Percentiles rank a stretch among this genome's conserved stretches.
Conservation (phyloP, 2,113 vertebrate genomes). For the Pteruthius melanotis region DNA sequence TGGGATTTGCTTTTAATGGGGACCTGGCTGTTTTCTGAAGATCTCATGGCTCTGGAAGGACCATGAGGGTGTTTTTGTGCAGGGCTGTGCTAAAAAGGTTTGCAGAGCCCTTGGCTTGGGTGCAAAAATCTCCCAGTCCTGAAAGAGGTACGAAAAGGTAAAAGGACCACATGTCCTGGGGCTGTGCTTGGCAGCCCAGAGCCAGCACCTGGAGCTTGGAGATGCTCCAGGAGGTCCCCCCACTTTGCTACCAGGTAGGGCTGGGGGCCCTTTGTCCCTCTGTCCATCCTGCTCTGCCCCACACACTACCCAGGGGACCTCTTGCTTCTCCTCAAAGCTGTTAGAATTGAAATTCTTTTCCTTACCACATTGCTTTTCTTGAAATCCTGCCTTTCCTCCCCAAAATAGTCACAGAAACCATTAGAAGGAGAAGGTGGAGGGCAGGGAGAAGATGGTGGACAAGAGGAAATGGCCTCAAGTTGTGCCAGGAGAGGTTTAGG, state of each 20-base stretch:
- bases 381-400: background rate
- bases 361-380: background rate
- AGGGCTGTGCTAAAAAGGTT: background rate
- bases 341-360: background rate
- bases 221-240: background rate
- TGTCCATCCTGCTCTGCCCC: background rate
- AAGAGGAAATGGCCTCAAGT: background rate
- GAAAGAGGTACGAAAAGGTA: background rate
- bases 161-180: background rate
- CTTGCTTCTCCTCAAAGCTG: background rate
- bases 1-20: constrained; percentile 19
- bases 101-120: background rate
- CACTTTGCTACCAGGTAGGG: background rate
- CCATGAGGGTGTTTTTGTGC: background rate
- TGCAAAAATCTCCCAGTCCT: background rate
- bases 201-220: background rate
- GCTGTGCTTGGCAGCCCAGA: background rate
- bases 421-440: background rate
- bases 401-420: background rate
- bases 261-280: background rate
- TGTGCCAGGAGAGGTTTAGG: background rate
- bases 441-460: background rate
- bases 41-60: background rate
- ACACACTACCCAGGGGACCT: rapidly evolving
- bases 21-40: constrained; percentile 15